These are phyloP conservation scores for Drosophila nasuta DNA, from an alignment of 1,140 invertebrate genomes.

Conservation along the genomic window DNA sequence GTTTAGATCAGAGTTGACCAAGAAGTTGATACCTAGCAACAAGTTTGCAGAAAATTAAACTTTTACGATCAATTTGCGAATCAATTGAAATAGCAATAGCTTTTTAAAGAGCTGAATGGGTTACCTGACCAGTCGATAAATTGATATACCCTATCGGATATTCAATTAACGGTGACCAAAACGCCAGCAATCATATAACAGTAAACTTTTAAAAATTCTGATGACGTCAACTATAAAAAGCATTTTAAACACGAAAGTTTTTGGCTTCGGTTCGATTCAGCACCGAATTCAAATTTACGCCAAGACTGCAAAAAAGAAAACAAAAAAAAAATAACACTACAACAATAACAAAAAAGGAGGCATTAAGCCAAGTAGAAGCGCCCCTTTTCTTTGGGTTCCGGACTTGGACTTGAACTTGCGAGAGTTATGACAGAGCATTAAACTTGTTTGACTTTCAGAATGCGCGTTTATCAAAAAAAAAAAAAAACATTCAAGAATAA, in stretches of 20 bases:
- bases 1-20: not conserved
- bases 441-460: constrained; percentile 67
- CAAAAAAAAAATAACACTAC: constrained; percentile 13
- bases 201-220: constrained; percentile 66
- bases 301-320: constrained; percentile 38
- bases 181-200: constrained; percentile 67
- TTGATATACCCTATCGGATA: not conserved
- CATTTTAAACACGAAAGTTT: constrained; percentile 45
- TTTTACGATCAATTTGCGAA: not conserved
- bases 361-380: constrained; percentile 49
- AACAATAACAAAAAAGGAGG: constrained; percentile 28
- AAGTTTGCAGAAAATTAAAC: not conserved
- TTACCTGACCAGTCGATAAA: not conserved
- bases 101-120: not conserved
- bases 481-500: not conserved
- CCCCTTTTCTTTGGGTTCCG: constrained; percentile 52
- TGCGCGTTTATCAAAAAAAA: constrained; percentile 33
- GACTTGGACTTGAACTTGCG: constrained; percentile 20
- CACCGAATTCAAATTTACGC: constrained; percentile 46
- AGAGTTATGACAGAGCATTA: constrained; percentile 51
- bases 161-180: constrained; percentile 27
- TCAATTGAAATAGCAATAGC: not conserved
- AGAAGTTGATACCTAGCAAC: constrained; percentile 6
- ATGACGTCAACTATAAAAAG: constrained; percentile 72
- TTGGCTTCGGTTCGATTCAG: constrained; percentile 21